Base-by-base conservation (phyloP, 2,113 vertebrate genomes). In the Terrapene triunguis region DNA sequence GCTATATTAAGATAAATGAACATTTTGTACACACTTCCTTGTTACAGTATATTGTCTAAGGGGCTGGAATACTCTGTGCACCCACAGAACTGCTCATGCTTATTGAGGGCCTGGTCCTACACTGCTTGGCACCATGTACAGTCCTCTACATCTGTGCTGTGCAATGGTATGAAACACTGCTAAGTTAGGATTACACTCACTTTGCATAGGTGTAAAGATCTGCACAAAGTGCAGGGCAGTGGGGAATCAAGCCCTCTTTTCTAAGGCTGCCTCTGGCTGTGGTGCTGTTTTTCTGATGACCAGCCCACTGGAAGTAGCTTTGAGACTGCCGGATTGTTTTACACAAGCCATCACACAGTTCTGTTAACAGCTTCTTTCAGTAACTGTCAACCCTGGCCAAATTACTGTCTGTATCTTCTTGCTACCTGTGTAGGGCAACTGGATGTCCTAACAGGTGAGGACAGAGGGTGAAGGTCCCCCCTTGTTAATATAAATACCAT, bases 1-100 rank as follows among this genome's bases (percentile, higher is more conserved):
- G 80, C 55, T 5, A 1, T 14, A 17, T 16, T 74, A 29, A 2
- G 0, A 1, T 38, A 51, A 0, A 0, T 1, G 44, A 82, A 38
- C 22, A 21, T 85, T 50, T 29, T 54, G 76, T 4, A 0, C n/a
- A 22, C 48, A 0, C 0, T 8, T 35, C 27, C 74, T 51, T 1
- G 0, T 3, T 10, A n/a, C 8, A 76, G 2, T 2, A 4, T 22
- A 12, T 80, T 88, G 14, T 80, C 76, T 89, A 27, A 21, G 74
- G 57, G 89, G 32, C 25, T 54, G 80, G 57, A 81, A 2, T 32
- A 8, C 32, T 11, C 29, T 76, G 14, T 21, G 47, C 69, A 65
- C 10, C 5, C 85, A 80, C 8, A 54, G 17, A 8, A 7, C 21
- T 24, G 32, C 5, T 48, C 2, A 11, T 53, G 2, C 21, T 93